These are phyloP conservation scores for Oegoconia quadripuncta DNA, from an alignment of 2,888 invertebrate genomes.

Conservation along the genomic window DNA sequence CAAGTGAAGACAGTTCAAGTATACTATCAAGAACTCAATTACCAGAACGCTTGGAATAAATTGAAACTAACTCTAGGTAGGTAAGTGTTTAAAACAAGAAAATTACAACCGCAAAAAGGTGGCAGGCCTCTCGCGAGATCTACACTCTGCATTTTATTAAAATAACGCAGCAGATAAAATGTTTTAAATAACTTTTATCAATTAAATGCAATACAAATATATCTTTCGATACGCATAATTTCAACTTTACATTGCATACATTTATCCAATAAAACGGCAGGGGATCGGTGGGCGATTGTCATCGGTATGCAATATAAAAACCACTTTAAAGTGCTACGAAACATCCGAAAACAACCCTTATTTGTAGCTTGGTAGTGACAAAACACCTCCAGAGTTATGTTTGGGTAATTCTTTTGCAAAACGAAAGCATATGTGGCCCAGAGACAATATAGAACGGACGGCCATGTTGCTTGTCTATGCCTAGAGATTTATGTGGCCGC, in stretches of 20 bases:
- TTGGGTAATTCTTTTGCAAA: constrained; percentile 22
- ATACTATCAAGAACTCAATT: too few species aligned
- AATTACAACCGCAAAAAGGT: too few species aligned
- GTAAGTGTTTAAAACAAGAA: too few species aligned
- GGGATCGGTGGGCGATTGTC: constrained; percentile 52
- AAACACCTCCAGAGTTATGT: constrained; percentile 7
- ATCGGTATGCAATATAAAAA: constrained; percentile 40
- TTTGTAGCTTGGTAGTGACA: constrained; percentile 5
- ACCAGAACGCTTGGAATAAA: too few species aligned
- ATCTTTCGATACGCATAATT: constrained; percentile 28
- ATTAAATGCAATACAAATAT: constrained; percentile 33
- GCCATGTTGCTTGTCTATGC: constrained; percentile 69
- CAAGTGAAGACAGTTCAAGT: too few species aligned
- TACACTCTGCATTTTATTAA: too few species aligned
- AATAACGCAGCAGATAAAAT: constrained; percentile 2
- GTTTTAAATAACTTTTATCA: constrained; percentile 24
- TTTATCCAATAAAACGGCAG: constrained; percentile 52
- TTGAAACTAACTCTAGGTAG: too few species aligned
- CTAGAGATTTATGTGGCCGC: constrained; percentile 56
- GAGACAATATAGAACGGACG: constrained; percentile 65
- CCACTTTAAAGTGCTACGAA: constrained; percentile 26
- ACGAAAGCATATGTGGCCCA: constrained; percentile 48
- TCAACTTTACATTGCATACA: constrained; percentile 27
- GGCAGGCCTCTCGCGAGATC: too few species aligned
- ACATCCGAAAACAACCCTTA: constrained; percentile 25